A percentile compares a stretch with the other conserved stretches of the same genome.
Evolutionary conservation across 2,888 invertebrate genomes (phyloP).

Genomic region (Drosophila borealis): DNA sequence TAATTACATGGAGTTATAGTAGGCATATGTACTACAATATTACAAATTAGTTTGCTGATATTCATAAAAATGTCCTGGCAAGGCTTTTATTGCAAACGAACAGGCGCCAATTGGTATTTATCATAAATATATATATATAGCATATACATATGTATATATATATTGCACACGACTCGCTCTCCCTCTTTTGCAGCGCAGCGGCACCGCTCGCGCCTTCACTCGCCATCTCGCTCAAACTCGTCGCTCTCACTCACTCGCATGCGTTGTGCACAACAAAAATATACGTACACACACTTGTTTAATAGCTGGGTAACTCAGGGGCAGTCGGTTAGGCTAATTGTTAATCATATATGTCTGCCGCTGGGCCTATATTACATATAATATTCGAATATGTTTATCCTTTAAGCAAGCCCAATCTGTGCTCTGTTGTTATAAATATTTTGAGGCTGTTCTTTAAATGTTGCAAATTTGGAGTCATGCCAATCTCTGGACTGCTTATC

Average conservation of each 20-base stretch:
- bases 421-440: not conserved
- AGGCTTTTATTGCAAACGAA: constrained; percentile 29
- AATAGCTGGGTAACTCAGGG: constrained; percentile 3
- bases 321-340: constrained; percentile 30
- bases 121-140: constrained; percentile 6
- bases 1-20: constrained; percentile 23
- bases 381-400: constrained; percentile 11
- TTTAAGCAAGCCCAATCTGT: not conserved
- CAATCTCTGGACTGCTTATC: constrained; percentile 19
- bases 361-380: constrained; percentile 2
- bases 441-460: not conserved
- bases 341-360: not conserved
- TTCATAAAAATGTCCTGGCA: constrained; percentile 43
- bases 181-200: constrained; percentile 12
- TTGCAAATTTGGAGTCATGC: constrained; percentile 2
- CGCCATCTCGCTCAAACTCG: constrained; percentile 28
- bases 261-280: constrained; percentile 23
- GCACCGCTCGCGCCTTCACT: constrained; percentile 19
- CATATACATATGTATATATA: constrained; percentile 27
- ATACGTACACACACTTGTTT: not conserved
- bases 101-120: constrained; percentile 25
- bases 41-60: constrained; percentile 37
- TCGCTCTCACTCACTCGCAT: constrained; percentile 26
- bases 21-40: constrained; percentile 27
- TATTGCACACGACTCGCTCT: constrained; percentile 63